A percentile compares a stretch with the other conserved stretches of the same genome.
phyloP scores from a whole-genome alignment of 2,888 invertebrate species.

The Ptilodon capucinus region DNA sequence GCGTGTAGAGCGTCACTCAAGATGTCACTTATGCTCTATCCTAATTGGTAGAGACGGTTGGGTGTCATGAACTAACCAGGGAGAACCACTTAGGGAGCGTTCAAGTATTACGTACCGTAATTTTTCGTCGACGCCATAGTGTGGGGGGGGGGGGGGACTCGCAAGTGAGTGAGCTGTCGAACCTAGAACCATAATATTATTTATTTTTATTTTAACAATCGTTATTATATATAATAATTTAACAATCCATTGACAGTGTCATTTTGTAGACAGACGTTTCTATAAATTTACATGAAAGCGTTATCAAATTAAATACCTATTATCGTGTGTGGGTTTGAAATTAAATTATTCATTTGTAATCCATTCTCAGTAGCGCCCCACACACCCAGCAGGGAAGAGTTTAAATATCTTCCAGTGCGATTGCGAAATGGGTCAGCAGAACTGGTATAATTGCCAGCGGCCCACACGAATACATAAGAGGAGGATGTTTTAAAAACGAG shows the following conservation, averaged over 20 bases:
- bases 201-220: neutral
- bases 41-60: neutral
- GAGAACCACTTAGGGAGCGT: neutral
- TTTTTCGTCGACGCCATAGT: too few relatives aligned
- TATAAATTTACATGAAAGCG: too few relatives aligned
- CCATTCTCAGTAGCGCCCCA: neutral
- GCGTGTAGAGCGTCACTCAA: neutral
- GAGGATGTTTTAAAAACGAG: too few relatives aligned
- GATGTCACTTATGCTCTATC: neutral
- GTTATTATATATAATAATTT: too few relatives aligned
- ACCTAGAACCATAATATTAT: too few relatives aligned
- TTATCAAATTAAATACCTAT: too few relatives aligned
- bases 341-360: neutral
- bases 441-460: conserved; percentile 30
- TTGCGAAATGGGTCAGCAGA: conserved; percentile 34
- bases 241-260: too few relatives aligned
- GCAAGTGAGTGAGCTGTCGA: too few relatives aligned
- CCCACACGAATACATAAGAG: conserved; percentile 31
- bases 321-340: too few relatives aligned
- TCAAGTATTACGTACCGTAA: neutral
- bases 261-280: too few relatives aligned
- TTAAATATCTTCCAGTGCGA: conserved; percentile 29
- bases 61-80: neutral
- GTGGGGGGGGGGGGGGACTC: too few relatives aligned
- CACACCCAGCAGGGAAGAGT: conserved; percentile 8